Evolutionary conservation across 2,797 vertebrate species (phyloP), one percentile per base, ranked within the genome.

Genomic region (Sitta carolinensis): DNA sequence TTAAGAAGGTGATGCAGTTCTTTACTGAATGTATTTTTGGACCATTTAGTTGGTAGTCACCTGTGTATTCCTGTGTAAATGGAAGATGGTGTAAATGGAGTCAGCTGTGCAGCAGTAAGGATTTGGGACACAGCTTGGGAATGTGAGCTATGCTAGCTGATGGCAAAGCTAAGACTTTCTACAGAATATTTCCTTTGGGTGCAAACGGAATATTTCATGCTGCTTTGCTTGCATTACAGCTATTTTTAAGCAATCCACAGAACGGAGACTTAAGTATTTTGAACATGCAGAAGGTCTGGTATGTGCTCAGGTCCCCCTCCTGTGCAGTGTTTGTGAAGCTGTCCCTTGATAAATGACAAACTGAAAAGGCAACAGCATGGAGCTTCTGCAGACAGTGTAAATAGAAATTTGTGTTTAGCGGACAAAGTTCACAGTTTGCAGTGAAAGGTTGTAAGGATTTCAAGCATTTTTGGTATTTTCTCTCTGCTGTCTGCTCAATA

Each of bases 401-500:
- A 96, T 2, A 90, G 89, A 87, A 91, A 66, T 64, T 55, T 62
- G 75, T 90, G 89, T 94, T 86, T 78, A 93, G 72, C 34, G 13
- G 87, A 89, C 91, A 90, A 92, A 97, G 93, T 95, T 97, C 94
- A 96, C 95, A 96, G 95, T 96, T 97, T 97, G 90, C 95, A 93
- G 94, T 86, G 83, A 95, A 97, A 95, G 95, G 82, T 96, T 87
- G 30, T 50, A 74, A 92, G 79, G 94, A 93, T 96, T 96, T 94
- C 89, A 96, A 67, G 77, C 79, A 95, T 96, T 96, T 96, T 84
- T 95, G 90, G 93, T 94, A 93, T 94, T 94, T 90, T 89, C 77
- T 93, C 89, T 96, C 81, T 84, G 80, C 79, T 95, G 86, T 93
- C 92, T 96, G 88, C 91, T 83, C 80, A 96, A 78, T 90, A 89